Conservation (phyloP, 2,113 vertebrate genomes). For the Oenanthe oenanthe region DNA sequence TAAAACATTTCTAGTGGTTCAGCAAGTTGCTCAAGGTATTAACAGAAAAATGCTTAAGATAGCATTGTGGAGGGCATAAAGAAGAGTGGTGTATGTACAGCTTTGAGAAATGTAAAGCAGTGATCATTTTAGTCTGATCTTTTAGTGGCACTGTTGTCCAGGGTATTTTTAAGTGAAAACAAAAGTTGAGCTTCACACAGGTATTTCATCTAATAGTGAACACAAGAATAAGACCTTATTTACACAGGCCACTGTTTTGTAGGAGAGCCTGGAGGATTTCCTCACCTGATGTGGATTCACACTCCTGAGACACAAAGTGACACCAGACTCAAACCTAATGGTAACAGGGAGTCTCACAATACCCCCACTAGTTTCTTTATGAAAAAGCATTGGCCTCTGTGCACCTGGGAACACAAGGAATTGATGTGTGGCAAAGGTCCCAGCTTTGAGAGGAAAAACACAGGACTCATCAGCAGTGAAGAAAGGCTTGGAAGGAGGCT, state of each 20-base stretch:
- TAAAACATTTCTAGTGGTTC: background rate
- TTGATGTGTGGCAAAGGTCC: background rate
- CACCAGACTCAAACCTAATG: fast-evolving
- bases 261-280: background rate
- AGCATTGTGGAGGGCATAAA: background rate
- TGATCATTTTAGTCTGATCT: background rate
- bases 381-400: background rate
- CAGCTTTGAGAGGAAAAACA: background rate
- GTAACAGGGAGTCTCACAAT: background rate
- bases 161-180: background rate
- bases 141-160: background rate
- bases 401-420: background rate
- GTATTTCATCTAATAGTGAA: background rate
- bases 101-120: background rate
- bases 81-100: background rate
- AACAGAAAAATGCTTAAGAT: background rate
- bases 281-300: background rate
- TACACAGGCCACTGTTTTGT: background rate
- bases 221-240: background rate
- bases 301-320: background rate
- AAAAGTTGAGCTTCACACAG: background rate
- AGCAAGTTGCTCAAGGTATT: background rate
- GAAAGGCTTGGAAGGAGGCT: background rate
- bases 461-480: background rate
- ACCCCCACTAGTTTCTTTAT: background rate